These are phyloP conservation scores for Atherinomorus stipes DNA, from an alignment of 2,113 vertebrate genomes.

Conservation along the genomic window DNA sequence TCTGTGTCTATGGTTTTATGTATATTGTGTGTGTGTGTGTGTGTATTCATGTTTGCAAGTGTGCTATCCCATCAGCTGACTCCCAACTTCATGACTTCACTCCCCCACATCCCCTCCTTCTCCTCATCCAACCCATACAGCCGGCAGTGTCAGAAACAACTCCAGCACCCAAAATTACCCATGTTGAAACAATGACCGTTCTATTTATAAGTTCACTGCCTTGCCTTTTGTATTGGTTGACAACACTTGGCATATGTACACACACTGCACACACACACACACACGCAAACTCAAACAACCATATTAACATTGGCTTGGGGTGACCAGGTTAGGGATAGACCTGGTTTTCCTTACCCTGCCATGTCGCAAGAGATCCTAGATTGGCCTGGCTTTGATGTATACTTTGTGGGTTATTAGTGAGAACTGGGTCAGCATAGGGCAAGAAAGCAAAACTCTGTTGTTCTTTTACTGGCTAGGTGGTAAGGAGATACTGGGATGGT, in stretches of 20 bases:
- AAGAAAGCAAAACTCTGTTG: constrained; percentile 75
- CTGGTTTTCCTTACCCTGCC: constrained; percentile 63
- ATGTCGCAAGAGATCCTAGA: constrained; percentile 52
- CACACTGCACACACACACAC: constrained; percentile 10
- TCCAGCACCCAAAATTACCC: constrained; percentile 75
- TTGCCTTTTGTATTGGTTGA: constrained; percentile 68
- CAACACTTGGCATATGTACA: constrained; percentile 29
- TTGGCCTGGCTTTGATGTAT: constrained; percentile 77
- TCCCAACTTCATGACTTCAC: constrained; percentile 82
- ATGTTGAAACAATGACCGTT: constrained; percentile 76
- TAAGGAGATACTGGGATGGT: constrained; percentile 27
- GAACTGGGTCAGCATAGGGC: constrained; percentile 82
- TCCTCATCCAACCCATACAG: constrained; percentile 27
- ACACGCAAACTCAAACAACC: constrained; percentile 14
- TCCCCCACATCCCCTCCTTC: constrained; percentile 27
- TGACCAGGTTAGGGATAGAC: constrained; percentile 48
- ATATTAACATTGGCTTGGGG: constrained; percentile 27
- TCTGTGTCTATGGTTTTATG: too few species aligned
- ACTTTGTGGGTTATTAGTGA: constrained; percentile 82
- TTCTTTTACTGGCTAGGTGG: constrained; percentile 66
- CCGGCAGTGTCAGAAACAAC: constrained; percentile 60
- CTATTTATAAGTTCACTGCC: constrained; percentile 78
- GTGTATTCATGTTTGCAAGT: constrained; percentile 5
- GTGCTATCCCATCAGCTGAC: constrained; percentile 82
- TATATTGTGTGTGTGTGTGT: neutral